Evolutionary conservation across 92 coral and sea anemone species (phyloP).

Genomic region (Pocillopora grandis): DNA sequence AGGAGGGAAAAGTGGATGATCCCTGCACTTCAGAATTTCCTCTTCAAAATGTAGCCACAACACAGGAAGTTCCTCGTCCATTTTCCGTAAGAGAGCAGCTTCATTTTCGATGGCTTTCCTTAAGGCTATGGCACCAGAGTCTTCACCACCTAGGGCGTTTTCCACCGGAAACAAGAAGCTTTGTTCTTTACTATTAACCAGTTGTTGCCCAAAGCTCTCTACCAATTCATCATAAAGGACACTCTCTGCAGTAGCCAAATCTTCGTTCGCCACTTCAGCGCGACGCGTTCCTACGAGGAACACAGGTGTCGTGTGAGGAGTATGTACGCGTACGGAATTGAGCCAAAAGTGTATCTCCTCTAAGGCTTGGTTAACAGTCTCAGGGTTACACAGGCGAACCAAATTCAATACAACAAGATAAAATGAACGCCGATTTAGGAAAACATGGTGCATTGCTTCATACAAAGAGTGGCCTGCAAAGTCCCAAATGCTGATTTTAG

Average conservation of each 20-base stretch:
- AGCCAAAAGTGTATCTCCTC: slow-evolving; percentile 58
- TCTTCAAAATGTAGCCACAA: slow-evolving; percentile 79
- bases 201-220: slow-evolving; percentile 57
- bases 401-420: slow-evolving; percentile 65
- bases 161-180: slow-evolving; percentile 60
- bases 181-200: slow-evolving; percentile 43
- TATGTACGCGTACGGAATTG: slow-evolving; percentile 73
- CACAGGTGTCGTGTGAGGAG: slow-evolving; percentile 61
- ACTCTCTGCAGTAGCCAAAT: slow-evolving; percentile 29
- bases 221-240: slow-evolving; percentile 23
- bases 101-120: slow-evolving; percentile 55
- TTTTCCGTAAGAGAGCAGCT: slow-evolving; percentile 19
- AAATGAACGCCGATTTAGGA: slow-evolving; percentile 60
- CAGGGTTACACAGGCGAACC: slow-evolving; percentile 13
- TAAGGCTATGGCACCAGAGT: slow-evolving; percentile 36
- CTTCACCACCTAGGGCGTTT: slow-evolving; percentile 41
- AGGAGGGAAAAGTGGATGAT: slow-evolving; percentile 15
- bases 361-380: not conserved
- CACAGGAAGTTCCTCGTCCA: slow-evolving; percentile 53
- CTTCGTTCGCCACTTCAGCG: slow-evolving; percentile 22
- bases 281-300: slow-evolving; percentile 74
- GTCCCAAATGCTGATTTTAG: slow-evolving; percentile 69
- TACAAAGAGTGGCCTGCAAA: slow-evolving; percentile 79
- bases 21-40: slow-evolving; percentile 53
- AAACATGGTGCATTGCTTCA: slow-evolving; percentile 78